Base-by-base conservation (phyloP, 2,113 vertebrate genomes). In the Tympanuchus pallidicinctus region DNA sequence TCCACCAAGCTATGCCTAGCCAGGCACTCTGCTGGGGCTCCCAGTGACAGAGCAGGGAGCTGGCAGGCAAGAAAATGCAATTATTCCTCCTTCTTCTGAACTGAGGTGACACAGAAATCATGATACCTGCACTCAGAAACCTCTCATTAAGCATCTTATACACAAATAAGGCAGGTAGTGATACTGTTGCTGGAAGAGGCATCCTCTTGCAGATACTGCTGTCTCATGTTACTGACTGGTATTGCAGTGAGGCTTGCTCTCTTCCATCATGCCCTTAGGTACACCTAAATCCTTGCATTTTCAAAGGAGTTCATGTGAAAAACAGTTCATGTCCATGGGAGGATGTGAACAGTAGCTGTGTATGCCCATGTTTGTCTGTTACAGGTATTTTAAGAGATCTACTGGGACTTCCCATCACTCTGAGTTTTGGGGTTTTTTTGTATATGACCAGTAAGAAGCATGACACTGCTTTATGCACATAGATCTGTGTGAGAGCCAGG, bases 31-130 rank as follows among this genome's bases (percentile, higher is more conserved):
- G 40, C 22, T 13, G 16, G 22, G 2, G 22, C 8, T 38, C 6
- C 7, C 11, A 11, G 43, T 20, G 22, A 10, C 36, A 65, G 59
- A 24, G 45, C 17, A 66, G 38, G 30, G 28, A 19, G 36, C 24
- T 43, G 10, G 8, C 36, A 69, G 21, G 7, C 2, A 59, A 14
- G 38, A 59, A 36, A 47, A 61, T 45, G 32, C 59, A 83, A 78
- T 80, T 19, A 50, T 4, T 43, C 19, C 27, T 32, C 18, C 10
- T 66, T 73, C 65, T 78, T 73, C 65, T 78, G 80, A 74, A 61
- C 69, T 83, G 93, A 71, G 69, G 42, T 74, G 50, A 50, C 50
- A 50, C 83, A 86, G 69, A 88, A 86, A 74, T 89, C 34, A 32
- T 50, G 10, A 36, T 22, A 50, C 22, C 47, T 78, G 50, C 32